Percentiles rank a stretch among this genome's conserved stretches.
Evolutionary conservation across 2,113 vertebrate species (phyloP).

Genomic region (Dipodomys ordii): DNA sequence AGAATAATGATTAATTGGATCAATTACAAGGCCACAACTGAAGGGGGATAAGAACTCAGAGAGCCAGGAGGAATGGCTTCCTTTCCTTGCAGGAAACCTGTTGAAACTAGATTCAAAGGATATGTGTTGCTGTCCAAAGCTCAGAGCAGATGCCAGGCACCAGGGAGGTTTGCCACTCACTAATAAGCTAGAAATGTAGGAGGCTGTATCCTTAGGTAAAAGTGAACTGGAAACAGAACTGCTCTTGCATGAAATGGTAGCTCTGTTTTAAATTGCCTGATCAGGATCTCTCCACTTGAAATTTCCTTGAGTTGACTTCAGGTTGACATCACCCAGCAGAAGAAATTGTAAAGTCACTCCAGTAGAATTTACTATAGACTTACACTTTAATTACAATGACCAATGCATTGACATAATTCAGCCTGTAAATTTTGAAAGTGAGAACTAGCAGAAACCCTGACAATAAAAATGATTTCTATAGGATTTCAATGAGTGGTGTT

Average conservation of each 20-base stretch:
- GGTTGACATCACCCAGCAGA: neutral
- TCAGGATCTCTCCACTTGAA: neutral
- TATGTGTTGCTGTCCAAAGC: neutral
- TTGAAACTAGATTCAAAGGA: neutral
- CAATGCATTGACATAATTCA: neutral
- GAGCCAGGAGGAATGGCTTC: neutral
- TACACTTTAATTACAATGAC: neutral
- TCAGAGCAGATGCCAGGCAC: neutral
- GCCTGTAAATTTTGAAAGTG: neutral
- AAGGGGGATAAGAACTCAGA: neutral
- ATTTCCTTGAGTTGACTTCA: neutral
- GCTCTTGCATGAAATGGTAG: neutral
- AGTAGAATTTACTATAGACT: neutral
- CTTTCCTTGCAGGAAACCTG: no score
- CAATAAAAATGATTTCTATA: neutral
- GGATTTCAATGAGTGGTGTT: neutral
- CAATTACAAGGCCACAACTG: neutral
- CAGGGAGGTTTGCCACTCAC: neutral
- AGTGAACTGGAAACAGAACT: neutral
- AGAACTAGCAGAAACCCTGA: neutral
- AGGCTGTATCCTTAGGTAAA: neutral
- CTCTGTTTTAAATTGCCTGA: neutral
- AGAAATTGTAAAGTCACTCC: neutral
- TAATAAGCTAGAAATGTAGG: neutral
- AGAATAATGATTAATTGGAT: no score